phyloP scores from a whole-genome alignment of 2,888 invertebrate genomes.

The Tenthredo mesomela region DNA sequence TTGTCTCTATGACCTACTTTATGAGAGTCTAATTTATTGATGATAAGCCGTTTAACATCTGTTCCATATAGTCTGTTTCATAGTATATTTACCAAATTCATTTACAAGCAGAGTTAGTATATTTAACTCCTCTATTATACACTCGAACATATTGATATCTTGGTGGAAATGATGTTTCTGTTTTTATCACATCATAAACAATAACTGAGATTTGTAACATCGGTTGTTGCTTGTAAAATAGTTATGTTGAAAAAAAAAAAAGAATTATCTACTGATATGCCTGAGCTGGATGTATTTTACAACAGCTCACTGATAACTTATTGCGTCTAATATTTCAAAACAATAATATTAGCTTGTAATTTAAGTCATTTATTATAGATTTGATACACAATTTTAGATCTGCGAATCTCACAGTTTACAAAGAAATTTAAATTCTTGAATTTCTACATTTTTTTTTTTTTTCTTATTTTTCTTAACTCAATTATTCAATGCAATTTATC shows the following conservation, averaged over 20 bases:
- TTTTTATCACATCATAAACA: background rate
- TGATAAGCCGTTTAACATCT: slow-evolving; percentile 5
- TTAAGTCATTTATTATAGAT: background rate
- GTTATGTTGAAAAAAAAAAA: too few species aligned
- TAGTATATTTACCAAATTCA: background rate
- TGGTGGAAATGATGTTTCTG: background rate
- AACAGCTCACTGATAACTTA: background rate
- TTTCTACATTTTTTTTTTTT: background rate
- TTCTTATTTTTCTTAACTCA: background rate
- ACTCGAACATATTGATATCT: background rate
- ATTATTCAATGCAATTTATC: background rate
- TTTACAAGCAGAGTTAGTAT: background rate
- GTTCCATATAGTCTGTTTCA: background rate
- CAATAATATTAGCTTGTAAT: background rate
- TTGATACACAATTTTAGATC: background rate
- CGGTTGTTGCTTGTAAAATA: background rate
- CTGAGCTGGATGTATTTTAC: background rate
- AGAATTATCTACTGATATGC: background rate
- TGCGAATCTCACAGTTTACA: background rate
- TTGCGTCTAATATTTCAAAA: background rate
- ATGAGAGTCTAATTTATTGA: background rate
- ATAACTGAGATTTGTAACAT: background rate
- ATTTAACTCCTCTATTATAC: too few species aligned
- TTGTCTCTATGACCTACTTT: background rate
- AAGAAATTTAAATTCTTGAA: background rate